Base-by-base conservation (phyloP, 1,140 invertebrate genomes). In the Lepidotrigona ventralis region DNA sequence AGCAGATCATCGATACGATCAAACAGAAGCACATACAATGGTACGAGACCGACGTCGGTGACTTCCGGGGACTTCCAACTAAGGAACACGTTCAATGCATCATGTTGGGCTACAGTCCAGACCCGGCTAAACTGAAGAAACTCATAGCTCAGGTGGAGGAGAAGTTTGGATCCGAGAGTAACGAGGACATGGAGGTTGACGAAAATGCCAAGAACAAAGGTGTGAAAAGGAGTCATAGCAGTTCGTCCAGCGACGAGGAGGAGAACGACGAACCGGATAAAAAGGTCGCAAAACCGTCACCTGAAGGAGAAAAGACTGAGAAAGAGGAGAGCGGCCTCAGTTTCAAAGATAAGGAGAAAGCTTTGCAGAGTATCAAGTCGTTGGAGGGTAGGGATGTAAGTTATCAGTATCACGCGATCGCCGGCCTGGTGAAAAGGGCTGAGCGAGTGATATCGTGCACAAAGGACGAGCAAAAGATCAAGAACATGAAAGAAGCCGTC, bases 31-130 rank as follows among this genome's bases (percentile, higher is more conserved):
- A 89, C 33, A n/a, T 90, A 14, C 90, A 90, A 14, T 91, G 93
- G 82, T 94, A 89, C 74, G 92, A 92, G 78, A 92, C 91, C 4
- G 92, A 93, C 26, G 87, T 84, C 6, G 91, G 88, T 6, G 85
- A 90, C 23, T 81, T 91, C 29, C 85, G 89, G 39, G 93, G 92
- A 17, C 68, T 94, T 0, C 93, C 93, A 1, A 91, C 92, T 4
- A 92, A 90, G 78, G 90, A 92, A 26, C 93, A 94, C 74, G 70
- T 85, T 2, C 86, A 89, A 72, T 89, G 93, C 68, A 93, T 94
- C 39, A 85, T 93, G 86, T 86, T 93, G 83, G 93, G 88, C 1
- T 94, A 94, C 87, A 93, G 92, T 81, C 90, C 91, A 0, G 93
- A 94, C 29, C 71, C 89, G 0, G 79, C 84, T 1, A 94, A 93